A percentile compares a stretch with the other conserved stretches of the same genome.
These are phyloP conservation scores for Zaprionus nigranus DNA, from an alignment of 1,140 invertebrate genomes.

Conservation along the genomic window DNA sequence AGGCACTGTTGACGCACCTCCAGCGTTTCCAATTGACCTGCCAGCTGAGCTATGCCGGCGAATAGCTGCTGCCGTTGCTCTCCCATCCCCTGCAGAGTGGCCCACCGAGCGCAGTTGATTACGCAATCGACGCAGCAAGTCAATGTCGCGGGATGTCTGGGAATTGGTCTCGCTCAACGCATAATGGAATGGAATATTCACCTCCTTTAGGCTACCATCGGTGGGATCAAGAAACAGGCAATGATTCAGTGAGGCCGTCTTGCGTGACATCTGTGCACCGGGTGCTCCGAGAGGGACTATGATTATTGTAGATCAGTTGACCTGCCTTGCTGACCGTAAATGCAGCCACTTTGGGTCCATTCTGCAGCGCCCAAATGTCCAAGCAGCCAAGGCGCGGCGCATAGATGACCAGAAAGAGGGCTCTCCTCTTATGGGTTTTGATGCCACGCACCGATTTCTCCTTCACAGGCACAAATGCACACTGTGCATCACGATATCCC, in stretches of 20 bases:
- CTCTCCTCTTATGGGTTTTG: constrained; percentile 85
- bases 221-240: constrained; percentile 93
- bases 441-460: constrained; percentile 79
- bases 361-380: constrained; percentile 94
- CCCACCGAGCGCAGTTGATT: constrained; percentile 87
- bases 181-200: constrained; percentile 95
- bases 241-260: constrained; percentile 87
- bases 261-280: constrained; percentile 82
- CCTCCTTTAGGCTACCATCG: constrained; percentile 90
- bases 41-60: constrained; percentile 84
- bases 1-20: constrained; percentile 90
- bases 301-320: constrained; percentile 91
- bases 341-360: constrained; percentile 94
- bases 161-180: constrained; percentile 94
- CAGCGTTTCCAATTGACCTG: constrained; percentile 89
- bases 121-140: constrained; percentile 92
- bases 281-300: constrained; percentile 88
- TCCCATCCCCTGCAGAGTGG: constrained; percentile 74
- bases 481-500: constrained; percentile 97
- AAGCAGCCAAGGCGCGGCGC: constrained; percentile 92
- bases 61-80: constrained; percentile 23
- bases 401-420: constrained; percentile 94
- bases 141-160: constrained; percentile 93
- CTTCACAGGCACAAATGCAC: constrained; percentile 90
- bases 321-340: constrained; percentile 95